Evolutionary conservation across 2,113 vertebrate genomes (phyloP).

Genomic region (Crotalus horridus): DNA sequence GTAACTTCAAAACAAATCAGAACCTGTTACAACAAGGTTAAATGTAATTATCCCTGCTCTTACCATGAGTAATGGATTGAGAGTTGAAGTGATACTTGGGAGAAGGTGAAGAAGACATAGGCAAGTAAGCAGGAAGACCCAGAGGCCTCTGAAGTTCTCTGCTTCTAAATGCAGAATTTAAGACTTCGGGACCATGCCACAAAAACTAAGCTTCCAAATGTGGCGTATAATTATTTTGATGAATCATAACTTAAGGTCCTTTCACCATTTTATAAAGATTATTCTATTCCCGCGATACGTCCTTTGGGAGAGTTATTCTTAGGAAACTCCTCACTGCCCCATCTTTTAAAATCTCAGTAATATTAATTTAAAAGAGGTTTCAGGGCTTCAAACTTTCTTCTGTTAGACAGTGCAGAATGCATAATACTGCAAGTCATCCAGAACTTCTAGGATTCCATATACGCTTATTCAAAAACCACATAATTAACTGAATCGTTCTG

Average conservation of each 20-base stretch:
- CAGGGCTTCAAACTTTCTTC: neutral
- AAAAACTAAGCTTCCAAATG: neutral
- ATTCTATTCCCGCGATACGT: neutral
- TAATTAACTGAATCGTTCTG: neutral
- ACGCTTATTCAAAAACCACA: neutral
- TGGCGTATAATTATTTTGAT: neutral
- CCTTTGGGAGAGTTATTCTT: neutral
- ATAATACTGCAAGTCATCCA: neutral
- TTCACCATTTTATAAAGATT: neutral
- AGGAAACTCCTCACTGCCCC: neutral
- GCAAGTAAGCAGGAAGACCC: neutral
- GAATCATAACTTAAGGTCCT: neutral
- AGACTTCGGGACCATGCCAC: neutral
- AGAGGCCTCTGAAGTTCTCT: neutral
- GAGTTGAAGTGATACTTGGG: neutral
- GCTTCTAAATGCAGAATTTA: neutral
- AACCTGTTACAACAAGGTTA: neutral
- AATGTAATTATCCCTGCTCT: neutral
- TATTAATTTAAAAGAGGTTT: neutral
- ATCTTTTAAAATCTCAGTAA: neutral
- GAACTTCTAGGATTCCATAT: neutral
- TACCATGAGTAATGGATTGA: neutral
- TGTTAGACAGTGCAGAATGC: neutral
- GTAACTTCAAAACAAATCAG: neutral
- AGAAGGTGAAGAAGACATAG: neutral